Evolutionary conservation across 2,888 invertebrate species (phyloP), one percentile per base, ranked within the genome.

Genomic region (Halocaridina rubra): DNA sequence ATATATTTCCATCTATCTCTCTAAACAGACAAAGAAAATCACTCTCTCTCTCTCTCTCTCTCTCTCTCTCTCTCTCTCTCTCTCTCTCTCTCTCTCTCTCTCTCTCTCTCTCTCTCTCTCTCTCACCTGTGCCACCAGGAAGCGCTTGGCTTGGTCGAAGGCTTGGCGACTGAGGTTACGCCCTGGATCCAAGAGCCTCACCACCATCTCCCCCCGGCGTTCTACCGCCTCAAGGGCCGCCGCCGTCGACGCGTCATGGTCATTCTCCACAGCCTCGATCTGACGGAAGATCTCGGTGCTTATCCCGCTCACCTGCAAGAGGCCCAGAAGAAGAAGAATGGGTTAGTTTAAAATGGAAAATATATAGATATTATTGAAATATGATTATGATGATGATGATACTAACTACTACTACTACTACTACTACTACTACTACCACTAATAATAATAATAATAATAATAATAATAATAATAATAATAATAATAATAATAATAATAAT

Each of bases 281-380:
- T 97, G 97, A 90, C 97, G 95, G 93, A 97, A 98, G 92, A 97
- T 97, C 93, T 97, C 97, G 91, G 96, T 96, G 92, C 97, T 97
- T 91, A 97, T 97, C 90, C 97, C 97, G 92, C 97, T 97, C 91
- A 97, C 97, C 96, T 96, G 92, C 77, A 92, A 72, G 29, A 10
- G 69, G 64, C n/a, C n/a, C n/a, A n/a, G n/a, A n/a, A 22, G n/a
- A 46, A 22, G 59, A 1, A 22, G 16, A n/a, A n/a, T n/a, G 0
- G 59, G 10, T 39, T 67, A 39, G 69, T 19, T 8, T 16, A 19
- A 10, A 67, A 33, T 10, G 29, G 16, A 0, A 8, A 74, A 22
- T 7, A 67, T 67, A 7, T 22, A 16, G 5, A 8, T 67, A 74
- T 32, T 33, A 22, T 32, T 46, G 5, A 67, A 2, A 3, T 67